Percentiles rank a stretch among this genome's conserved stretches.
These are phyloP conservation scores for Mola mola DNA, from an alignment of 2,113 vertebrate genomes.

Conservation along the genomic window DNA sequence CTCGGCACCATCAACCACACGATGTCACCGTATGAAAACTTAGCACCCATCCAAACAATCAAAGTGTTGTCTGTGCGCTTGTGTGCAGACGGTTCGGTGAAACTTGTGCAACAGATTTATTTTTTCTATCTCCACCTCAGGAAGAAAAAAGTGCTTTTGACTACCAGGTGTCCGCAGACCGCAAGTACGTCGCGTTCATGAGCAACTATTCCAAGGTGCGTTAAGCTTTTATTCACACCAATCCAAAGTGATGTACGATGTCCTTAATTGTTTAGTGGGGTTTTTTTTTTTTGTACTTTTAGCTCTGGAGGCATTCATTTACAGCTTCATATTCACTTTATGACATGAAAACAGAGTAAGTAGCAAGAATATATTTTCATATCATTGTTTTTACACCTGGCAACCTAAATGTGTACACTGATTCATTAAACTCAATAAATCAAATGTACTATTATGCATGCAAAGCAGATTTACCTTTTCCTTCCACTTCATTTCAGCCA, in stretches of 20 bases:
- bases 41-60: background rate
- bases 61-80: background rate
- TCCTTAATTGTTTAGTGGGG: background rate
- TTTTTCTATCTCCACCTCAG: constrained; percentile 67
- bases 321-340: constrained; percentile 90
- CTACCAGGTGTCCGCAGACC: constrained; percentile 90
- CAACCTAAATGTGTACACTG: too few species aligned
- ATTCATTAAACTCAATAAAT: too few species aligned
- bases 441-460: background rate
- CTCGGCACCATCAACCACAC: background rate
- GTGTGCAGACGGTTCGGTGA: background rate
- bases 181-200: constrained; percentile 87
- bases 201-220: constrained; percentile 92
- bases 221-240: background rate
- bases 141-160: constrained; percentile 82
- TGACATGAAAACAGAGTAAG: constrained; percentile 82
- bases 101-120: background rate
- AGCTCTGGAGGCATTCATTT: constrained; percentile 95
- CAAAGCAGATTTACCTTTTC: background rate
- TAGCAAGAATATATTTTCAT: too few species aligned
- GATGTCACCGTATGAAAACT: background rate
- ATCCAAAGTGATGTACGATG: background rate
- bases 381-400: background rate
- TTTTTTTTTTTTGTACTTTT: constrained; percentile 35
- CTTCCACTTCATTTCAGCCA: constrained; percentile 72